Evolutionary conservation across 2,113 vertebrate species (phyloP), one percentile per base, ranked within the genome.

Genomic region (Coptodon rendalli): DNA sequence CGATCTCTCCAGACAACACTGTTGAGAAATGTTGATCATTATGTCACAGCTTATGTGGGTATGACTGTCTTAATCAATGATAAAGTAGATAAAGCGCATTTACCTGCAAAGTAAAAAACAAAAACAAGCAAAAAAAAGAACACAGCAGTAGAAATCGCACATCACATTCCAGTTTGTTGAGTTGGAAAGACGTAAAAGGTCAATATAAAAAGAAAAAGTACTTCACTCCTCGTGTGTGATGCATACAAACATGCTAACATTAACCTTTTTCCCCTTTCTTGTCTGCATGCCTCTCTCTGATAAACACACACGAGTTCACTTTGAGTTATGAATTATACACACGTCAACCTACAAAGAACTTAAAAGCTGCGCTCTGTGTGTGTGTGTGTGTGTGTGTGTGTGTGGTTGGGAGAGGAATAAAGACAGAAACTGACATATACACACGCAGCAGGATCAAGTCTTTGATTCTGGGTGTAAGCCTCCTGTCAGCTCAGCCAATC

Each of bases 261-360:
- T 1, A 13, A 2, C 12, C 5, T 4, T 24, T 76, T 63, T 16
- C 22, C 1, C 29, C 5, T 63, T 68, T 78, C 22, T 34, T 71
- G 22, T 76, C 22, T 57, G 19, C 57, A 82, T 68, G 56, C 59
- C 7, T 80, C 31, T 19, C 82, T 86, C 6, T 56, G 22, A 66
- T 8, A 63, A 13, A 45, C 63, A 36, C 34, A 5, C 43, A 89
- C n/a, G 1, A 36, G n/a, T 82, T 40, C 63, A 87, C 31, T 83
- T 90, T 27, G 63, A 86, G 87, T 81, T 90, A 95, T 94, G 68
- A 95, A 95, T 95, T 86, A 95, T 94, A 91, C 83, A 94, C 57
- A 73, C 36, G 54, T 80, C 45, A 57, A 88, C 82, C 88, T 83
- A 63, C 88, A 83, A 45, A 81, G 76, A 89, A 89, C 86, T 82